Evolutionary conservation across 2,113 vertebrate genomes (phyloP), one percentile per base, ranked within the genome.

Genomic region (Illadopsis cleaveri): DNA sequence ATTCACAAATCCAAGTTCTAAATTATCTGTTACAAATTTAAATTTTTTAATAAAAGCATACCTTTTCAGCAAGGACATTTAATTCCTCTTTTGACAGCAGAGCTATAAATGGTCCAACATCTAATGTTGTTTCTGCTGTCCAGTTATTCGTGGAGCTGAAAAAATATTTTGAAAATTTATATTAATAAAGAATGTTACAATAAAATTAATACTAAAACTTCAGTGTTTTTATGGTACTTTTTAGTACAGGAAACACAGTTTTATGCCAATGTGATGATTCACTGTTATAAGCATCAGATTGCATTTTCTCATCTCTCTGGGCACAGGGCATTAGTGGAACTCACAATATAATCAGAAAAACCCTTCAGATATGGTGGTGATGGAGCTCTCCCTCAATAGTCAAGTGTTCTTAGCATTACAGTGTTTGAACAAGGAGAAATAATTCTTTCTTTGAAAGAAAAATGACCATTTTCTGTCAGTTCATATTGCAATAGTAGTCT

Each of bases 31-130:
- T 60, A 56, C 3, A 72, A 44, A 83, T 58, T 20, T 10, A 53
- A 77, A 45, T 17, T 25, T 33, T 40, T 31, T 40, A 70, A 68
- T 45, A 44, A 90, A 48, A 60, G 11, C 21, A 22, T 98, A 99
- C 98, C 98, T 98, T 98, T 82, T 94, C 87, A 65, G 96, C 93
- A 76, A 98, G 66, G 30, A 86, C 8, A 5, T 82, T 96, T 56
- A 99, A 94, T 80, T 98, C 98, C 2, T 95, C 89, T 93, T 96
- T 96, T 73, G 98, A 96, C 80, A 98, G 95, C 84, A 98, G 92
- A 30, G 78, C 77, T 78, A 98, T 70, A 40, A 98, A 98, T 24
- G 97, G 93, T 62, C 97, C 98, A 75, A 98, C 40, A 78, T 98
- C 98, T 86, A 98, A 96, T 2, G 71, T 90, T 24, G 96, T 98